These are phyloP conservation scores for Strigamia crassipes DNA, from an alignment of 2,888 invertebrate genomes.

Conservation along the genomic window DNA sequence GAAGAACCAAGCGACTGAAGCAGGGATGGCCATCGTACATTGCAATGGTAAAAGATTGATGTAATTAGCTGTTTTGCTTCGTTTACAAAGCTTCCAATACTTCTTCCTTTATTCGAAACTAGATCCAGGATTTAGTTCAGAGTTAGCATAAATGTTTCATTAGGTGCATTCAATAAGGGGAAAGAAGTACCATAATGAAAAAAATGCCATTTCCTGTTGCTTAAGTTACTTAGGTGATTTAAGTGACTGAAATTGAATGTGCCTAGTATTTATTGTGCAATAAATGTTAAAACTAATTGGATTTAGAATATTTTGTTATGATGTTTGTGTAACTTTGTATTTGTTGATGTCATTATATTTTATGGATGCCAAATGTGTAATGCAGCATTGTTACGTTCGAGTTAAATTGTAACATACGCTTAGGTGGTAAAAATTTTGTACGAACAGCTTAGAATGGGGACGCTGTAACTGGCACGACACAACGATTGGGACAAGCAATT, in stretches of 20 bases:
- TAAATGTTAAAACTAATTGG: neutral
- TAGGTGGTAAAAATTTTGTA: neutral
- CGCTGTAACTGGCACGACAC: no score
- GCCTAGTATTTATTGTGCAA: neutral
- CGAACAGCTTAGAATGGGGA: no score
- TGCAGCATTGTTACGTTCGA: neutral
- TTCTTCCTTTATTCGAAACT: neutral
- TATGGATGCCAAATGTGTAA: neutral
- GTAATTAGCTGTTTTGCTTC: neutral
- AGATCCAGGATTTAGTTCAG: neutral
- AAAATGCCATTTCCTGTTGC: no score
- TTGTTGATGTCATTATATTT: neutral
- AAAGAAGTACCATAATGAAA: no score
- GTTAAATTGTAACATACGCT: neutral
- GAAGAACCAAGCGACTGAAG: constrained; percentile 47
- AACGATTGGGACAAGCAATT: no score
- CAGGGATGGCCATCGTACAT: constrained; percentile 39
- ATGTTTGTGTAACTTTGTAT: neutral
- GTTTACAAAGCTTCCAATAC: neutral
- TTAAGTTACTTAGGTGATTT: no score
- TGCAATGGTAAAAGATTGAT: constrained; percentile 4
- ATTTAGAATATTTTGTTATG: neutral
- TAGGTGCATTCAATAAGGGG: no score
- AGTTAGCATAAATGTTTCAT: neutral
- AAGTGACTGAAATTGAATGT: no score